Base-by-base conservation (phyloP, 2,113 vertebrate species). In the Hippocampus mohnikei region DNA sequence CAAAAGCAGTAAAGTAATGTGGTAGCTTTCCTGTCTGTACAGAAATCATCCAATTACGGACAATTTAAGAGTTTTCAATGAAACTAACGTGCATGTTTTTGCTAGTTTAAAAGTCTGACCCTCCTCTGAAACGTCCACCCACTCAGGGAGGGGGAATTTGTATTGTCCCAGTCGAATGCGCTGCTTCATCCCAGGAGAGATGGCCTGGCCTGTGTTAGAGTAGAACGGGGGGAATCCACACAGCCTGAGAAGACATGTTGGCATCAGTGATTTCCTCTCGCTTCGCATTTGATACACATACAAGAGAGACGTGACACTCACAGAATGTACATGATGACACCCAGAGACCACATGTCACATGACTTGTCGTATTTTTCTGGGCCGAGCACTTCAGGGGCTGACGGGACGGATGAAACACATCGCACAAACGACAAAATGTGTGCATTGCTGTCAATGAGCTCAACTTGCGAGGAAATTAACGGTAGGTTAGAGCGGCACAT, bases 261-360 rank as follows among this genome's bases (percentile, higher is more conserved):
- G n/a, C 2, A 56, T 21, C 9, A 33, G 53, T 59, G 21, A 33
- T 29, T 52, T 29, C 21, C 25, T 59, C 25, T 16, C 6, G 56
- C n/a, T 23, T 29, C 5, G 42, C 53, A 53, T 71, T 53, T 9
- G 15, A 67, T 50, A 64, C 27, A 72, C 10, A 40, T 12, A n/a
- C 66, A 27, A 1, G 33, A 37, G 12, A 16, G 44, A 13, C 25
- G 53, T 21, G 61, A 79, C 87, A 98, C 96, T 98, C 89, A 98
- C 97, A 98, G 93, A 74, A 99, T 99, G 62, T 99, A 98, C 90
- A 96, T 98, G 89, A 98, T 98, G 77, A 99, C 97, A 2, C 97
- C 96, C 86, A 99, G 88, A 1, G 97, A 98, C 97, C 97, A 99
- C 96, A 98, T 98, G 90, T 99, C 97, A 86, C 97, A 99, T 7